phyloP scores from a whole-genome alignment of 2,113 vertebrate species.

The rabbit (Oryctolagus cuniculus) region mOryCun1.1 NC_091436.1:4245001-4245500 shows the following conservation, averaged over 20 bases:
- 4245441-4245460: neutral
- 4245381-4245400: neutral
- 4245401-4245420: neutral
- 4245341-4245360: too few relatives aligned
- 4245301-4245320: neutral
- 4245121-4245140: neutral
- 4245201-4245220: neutral
- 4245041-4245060: neutral
- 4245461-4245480: too few relatives aligned
- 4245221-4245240: neutral
- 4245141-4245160: neutral
- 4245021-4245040: neutral
- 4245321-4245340: neutral
- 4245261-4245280: neutral
- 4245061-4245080: neutral
- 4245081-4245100: neutral
- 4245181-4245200: neutral
- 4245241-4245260: rapidly evolving
- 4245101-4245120: neutral
- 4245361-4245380: neutral
- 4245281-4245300: neutral
- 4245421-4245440: neutral
- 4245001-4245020: neutral
- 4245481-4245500: too few relatives aligned
- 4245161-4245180: neutral